These are phyloP conservation scores for Euglossa dilemma DNA, from an alignment of 1,140 invertebrate species.

Conservation along the genomic window DNA sequence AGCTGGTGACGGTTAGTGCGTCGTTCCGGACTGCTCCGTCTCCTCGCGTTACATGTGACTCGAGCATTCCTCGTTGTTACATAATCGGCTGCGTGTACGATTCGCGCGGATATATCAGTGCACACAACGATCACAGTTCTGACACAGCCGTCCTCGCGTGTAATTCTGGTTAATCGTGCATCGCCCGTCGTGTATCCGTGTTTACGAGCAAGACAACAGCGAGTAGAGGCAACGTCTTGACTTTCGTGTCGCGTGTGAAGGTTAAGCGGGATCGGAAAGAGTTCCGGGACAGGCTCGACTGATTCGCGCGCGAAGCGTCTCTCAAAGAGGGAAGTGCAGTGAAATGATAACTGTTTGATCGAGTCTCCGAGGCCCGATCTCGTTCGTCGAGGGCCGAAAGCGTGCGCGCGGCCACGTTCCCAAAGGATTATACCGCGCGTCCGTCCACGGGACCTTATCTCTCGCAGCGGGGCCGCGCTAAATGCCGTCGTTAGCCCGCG, in stretches of 20 bases:
- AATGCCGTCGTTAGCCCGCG: neutral
- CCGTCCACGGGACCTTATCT: neutral
- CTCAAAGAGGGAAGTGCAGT: neutral
- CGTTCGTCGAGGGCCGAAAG: neutral
- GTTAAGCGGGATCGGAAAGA: neutral
- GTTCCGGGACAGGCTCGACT: neutral
- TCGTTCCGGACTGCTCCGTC: neutral
- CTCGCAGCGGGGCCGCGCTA: neutral
- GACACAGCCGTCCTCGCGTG: neutral
- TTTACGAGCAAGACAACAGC: too few relatives aligned
- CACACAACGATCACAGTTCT: too few relatives aligned
- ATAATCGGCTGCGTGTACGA: neutral
- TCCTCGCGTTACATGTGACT: neutral
- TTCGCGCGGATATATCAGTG: too few relatives aligned
- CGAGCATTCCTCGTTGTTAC: neutral
- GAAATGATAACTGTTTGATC: neutral
- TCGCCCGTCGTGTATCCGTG: neutral
- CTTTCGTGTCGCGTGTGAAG: neutral
- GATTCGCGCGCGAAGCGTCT: neutral
- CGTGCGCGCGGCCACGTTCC: neutral
- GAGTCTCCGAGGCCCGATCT: neutral
- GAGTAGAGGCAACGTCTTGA: neutral
- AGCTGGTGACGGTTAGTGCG: slow-evolving; percentile 32
- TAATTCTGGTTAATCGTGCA: neutral
- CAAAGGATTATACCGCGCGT: neutral